Evolutionary conservation across 1,140 invertebrate genomes (phyloP).

Genomic region (Ips nitidus): DNA sequence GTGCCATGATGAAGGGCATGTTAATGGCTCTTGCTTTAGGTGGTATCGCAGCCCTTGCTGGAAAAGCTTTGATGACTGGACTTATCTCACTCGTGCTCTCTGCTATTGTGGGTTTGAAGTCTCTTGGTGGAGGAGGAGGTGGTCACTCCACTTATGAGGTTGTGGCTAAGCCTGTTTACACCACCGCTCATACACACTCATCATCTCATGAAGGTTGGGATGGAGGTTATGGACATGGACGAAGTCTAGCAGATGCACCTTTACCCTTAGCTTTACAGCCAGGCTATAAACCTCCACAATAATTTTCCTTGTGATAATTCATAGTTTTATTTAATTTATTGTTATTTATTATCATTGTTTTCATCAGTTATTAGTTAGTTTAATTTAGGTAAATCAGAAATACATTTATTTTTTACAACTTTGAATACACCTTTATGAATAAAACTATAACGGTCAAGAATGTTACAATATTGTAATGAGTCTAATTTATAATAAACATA

Average conservation of each 20-base stretch:
- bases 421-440: not conserved
- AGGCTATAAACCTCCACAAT: slow-evolving; percentile 43
- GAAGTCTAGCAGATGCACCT: slow-evolving; percentile 49
- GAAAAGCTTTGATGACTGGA: slow-evolving; percentile 83
- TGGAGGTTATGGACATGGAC: slow-evolving; percentile 59
- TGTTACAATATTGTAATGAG: too few species aligned
- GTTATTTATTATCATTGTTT: slow-evolving; percentile 24
- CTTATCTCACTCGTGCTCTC: slow-evolving; percentile 77
- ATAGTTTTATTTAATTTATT: slow-evolving; percentile 4
- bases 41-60: slow-evolving; percentile 73
- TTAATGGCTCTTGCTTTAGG: slow-evolving; percentile 73
- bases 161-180: slow-evolving; percentile 77
- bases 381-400: slow-evolving; percentile 5
- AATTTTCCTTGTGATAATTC: slow-evolving; percentile 8
- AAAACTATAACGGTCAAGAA: too few species aligned
- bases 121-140: slow-evolving; percentile 64
- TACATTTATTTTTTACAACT: slow-evolving; percentile 4
- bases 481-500: too few species aligned
- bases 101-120: slow-evolving; percentile 74
- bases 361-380: slow-evolving; percentile 20
- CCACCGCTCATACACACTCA: slow-evolving; percentile 70
- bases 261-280: slow-evolving; percentile 51
- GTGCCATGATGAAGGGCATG: slow-evolving; percentile 71
- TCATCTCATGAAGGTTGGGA: slow-evolving; percentile 60
- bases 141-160: slow-evolving; percentile 82